Evolutionary conservation across 2,797 vertebrate species (phyloP).

Genomic region (Loriculus beryllinus): DNA sequence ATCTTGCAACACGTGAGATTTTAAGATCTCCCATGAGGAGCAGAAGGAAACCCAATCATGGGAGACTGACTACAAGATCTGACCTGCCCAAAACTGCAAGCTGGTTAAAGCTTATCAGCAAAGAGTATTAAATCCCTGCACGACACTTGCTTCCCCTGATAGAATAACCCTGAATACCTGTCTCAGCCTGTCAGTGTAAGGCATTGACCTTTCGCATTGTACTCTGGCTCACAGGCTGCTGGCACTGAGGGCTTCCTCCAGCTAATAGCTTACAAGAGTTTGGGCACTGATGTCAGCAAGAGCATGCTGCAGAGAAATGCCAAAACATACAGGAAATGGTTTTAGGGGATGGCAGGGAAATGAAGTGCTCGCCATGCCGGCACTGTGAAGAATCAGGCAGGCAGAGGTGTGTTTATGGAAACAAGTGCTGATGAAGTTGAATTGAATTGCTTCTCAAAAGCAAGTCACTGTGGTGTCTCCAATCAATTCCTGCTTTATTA

Average conservation of each 20-base stretch:
- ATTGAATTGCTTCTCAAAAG: constrained; percentile 67
- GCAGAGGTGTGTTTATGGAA: constrained; percentile 3
- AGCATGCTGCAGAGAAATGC: constrained; percentile 7
- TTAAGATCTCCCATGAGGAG: constrained; percentile 29
- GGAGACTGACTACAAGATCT: constrained; percentile 4
- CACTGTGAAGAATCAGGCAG: not conserved
- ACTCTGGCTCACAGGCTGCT: not conserved
- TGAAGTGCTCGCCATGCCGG: not conserved
- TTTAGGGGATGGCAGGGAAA: not conserved
- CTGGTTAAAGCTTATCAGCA: not conserved
- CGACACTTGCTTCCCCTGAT: not conserved
- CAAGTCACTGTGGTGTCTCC: constrained; percentile 19
- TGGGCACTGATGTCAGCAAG: not conserved
- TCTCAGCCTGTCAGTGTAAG: constrained; percentile 41
- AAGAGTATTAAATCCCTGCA: constrained; percentile 14
- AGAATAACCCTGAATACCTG: constrained; percentile 7
- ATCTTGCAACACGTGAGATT: not conserved
- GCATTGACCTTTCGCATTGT: constrained; percentile 23
- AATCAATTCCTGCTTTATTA: constrained; percentile 71
- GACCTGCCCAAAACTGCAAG: constrained; percentile 11
- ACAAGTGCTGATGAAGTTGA: constrained; percentile 73
- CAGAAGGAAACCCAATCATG: not conserved
- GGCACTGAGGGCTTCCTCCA: not conserved
- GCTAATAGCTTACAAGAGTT: constrained; percentile 40
- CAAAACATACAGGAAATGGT: not conserved